phyloP scores from a whole-genome alignment of 2,113 vertebrate genomes.

The Aegotheles bennettii region DNA sequence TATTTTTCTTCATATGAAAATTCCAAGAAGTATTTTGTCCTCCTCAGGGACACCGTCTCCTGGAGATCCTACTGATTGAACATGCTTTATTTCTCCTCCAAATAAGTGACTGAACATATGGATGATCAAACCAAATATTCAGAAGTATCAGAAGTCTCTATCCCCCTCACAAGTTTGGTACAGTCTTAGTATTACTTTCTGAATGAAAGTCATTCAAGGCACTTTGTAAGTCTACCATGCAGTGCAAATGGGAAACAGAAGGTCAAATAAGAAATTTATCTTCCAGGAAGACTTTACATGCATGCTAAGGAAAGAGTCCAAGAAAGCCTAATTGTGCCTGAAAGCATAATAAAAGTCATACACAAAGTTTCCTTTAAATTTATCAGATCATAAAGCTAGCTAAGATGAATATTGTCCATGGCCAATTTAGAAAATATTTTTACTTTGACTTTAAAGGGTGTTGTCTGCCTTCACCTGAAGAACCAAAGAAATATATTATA shows the following conservation, averaged over 20 bases:
- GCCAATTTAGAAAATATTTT: not conserved
- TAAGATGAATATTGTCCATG: not conserved
- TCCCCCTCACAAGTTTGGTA: not conserved
- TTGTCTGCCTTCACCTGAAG: not conserved
- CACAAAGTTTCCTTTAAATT: not conserved
- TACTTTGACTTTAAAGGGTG: not conserved
- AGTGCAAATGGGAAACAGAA: not conserved
- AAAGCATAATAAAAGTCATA: not conserved
- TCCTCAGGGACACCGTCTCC: fast-evolving
- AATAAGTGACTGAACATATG: not conserved
- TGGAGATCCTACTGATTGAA: not conserved
- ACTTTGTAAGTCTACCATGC: not conserved
- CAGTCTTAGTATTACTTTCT: not conserved
- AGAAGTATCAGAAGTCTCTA: not conserved
- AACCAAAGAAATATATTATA: not conserved
- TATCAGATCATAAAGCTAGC: not conserved
- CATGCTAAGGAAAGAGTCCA: not conserved
- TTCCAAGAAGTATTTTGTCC: not conserved
- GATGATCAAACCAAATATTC: not conserved
- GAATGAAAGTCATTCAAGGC: not conserved
- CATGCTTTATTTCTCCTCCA: not conserved
- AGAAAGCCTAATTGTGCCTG: not conserved
- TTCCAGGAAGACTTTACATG: not conserved
- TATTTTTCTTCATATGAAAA: not conserved
- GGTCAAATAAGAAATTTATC: not conserved